Conservation (phyloP, 2,888 invertebrate genomes). For the Neria commutata region DNA sequence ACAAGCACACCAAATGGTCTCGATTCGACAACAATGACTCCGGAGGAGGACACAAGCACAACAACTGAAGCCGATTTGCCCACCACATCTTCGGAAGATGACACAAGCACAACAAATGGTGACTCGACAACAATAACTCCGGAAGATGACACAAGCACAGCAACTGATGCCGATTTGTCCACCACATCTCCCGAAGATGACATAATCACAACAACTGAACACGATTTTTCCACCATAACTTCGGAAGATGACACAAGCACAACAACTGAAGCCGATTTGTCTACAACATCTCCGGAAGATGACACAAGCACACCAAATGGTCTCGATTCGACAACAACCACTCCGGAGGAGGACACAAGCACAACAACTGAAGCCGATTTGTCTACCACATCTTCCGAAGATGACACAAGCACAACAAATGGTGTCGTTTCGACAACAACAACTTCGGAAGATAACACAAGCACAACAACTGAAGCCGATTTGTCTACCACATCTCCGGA, state of each 20-base stretch:
- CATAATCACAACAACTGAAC: neutral
- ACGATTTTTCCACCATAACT: neutral
- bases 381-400: neutral
- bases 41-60: neutral
- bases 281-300: neutral
- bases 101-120: no score
- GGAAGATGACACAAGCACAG: neutral
- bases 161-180: neutral
- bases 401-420: neutral
- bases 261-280: neutral
- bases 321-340: neutral
- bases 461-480: no score
- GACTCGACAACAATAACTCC: neutral
- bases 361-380: neutral
- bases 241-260: neutral
- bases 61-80: neutral
- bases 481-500: no score
- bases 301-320: neutral
- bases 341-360: neutral
- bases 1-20: neutral
- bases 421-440: neutral
- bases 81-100: neutral
- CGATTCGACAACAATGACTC: neutral
- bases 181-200: neutral
- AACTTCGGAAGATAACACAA: no score